Base-by-base conservation (phyloP, 2,797 vertebrate genomes). In the Phrynocephalus guinanensis region DNA sequence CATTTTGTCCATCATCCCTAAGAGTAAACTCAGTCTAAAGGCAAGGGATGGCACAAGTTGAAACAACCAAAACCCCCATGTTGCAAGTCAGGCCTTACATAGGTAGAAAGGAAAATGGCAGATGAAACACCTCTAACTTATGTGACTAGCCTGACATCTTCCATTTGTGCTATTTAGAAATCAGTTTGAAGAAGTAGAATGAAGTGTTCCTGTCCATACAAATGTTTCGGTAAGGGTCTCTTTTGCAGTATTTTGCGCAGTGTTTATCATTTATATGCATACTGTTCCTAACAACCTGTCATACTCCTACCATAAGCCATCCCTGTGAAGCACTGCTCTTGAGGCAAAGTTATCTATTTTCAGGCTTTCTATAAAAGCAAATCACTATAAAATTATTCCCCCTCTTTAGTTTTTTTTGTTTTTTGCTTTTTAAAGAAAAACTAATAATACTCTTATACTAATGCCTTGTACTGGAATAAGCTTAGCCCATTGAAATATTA, bases 291-390 rank as follows among this genome's bases (percentile, higher is more conserved):
- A 80, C 80, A 88, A 84, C 80, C 67, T 82, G 38, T 86, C 80
- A 83, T 82, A 79, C 1, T 38, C 68, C 86, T 6, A 70, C 8
- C 84, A 82, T 80, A 13, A 93, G 66, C 18, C 6, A 52, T 22
- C 33, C 82, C 79, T 50, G 63, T 83, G 84, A 89, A 83, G 66
- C 56, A 38, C 60, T 52, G 52, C 77, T 85, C 71, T 71, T 85
- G 73, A 89, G 78, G 73, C 80, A 86, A 26, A 85, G 13, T 76
- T 22, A 79, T 79, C 68, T 72, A 88, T 84, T 79, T 88, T 72
- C 79, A 84, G 87, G 81, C 26, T 20, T 60, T 44, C 75, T 77
- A 30, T 87, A 44, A 83, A 48, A 87, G 7, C 16, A 28, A 82
- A 56, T 1, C 9, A 52, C 70, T 10, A 68, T 87, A 71, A 91